Evolutionary conservation across 2,797 vertebrate genomes (phyloP), one percentile per base, ranked within the genome.

Genomic region (Setipinna tenuifilis): DNA sequence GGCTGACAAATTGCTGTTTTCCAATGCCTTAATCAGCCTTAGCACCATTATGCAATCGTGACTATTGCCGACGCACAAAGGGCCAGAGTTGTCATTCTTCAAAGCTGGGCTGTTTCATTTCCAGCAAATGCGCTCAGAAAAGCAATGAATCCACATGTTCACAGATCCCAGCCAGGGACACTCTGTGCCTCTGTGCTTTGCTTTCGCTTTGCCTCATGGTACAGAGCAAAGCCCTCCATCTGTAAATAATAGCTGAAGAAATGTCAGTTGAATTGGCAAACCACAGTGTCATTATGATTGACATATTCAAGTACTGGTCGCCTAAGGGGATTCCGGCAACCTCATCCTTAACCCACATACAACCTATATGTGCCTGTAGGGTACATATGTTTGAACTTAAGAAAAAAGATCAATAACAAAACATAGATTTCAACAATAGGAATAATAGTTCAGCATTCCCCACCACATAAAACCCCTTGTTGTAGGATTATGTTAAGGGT

Each of bases 141-240:
- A 78, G 35, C 71, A 78, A 44, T 31, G 4, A 78, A 21, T 78
- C 71, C 31, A 78, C 71, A 78, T 78, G 31, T 78, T 21, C 71
- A 78, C 31, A 78, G 71, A 78, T 78, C 6, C 35, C 21, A 41
- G 71, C 71, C 71, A 78, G 71, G 71, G 71, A 78, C 71, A 78
- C 71, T 78, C 1, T 78, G 71, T 78, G 71, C 71, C 35, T 78
- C 35, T 78, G 68, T 6, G 31, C 25, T 41, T 54, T 10, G 50
- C 50, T 54, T 54, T 54, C 41, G 28, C 28, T 75, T 75, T 75
- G 68, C 68, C 68, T 19, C 68, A 75, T 75, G 68, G 68, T 75
- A 31, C 28, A 21, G 5, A 75, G 31, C 28, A 75, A 75, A 75
- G 7, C 31, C 17, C 31, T 78, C 31, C 71, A 78, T 78, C 71